A percentile compares a stretch with the other conserved stretches of the same genome.
phyloP scores from a whole-genome alignment of 2,113 vertebrate species.

The Leucosticte australis region DNA sequence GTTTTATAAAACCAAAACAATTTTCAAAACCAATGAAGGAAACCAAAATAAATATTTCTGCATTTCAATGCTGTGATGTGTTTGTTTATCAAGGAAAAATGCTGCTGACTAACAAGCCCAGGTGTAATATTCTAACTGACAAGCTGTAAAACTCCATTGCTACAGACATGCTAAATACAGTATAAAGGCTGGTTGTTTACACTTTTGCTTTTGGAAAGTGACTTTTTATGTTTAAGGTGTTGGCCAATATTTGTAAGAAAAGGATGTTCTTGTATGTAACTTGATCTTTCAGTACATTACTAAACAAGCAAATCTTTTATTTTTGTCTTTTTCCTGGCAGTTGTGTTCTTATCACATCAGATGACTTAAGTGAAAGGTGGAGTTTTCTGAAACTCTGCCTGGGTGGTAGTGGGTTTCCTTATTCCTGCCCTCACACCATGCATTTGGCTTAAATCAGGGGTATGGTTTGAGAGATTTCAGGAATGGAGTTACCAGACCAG shows the following conservation, averaged over 20 bases:
- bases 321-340: background rate
- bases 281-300: background rate
- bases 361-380: background rate
- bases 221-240: background rate
- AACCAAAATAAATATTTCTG: slow-evolving; percentile 85
- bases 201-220: background rate
- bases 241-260: background rate
- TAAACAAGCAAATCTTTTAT: background rate
- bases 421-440: background rate
- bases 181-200: background rate
- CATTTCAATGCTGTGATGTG: slow-evolving; percentile 65
- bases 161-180: background rate
- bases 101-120: background rate
- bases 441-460: background rate
- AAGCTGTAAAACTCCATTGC: background rate
- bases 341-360: background rate
- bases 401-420: background rate
- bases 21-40: slow-evolving; percentile 83
- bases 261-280: background rate
- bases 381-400: background rate
- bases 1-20: slow-evolving; percentile 85
- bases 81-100: background rate
- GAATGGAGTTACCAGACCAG: background rate
- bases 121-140: background rate
- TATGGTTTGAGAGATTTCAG: background rate